Conservation (phyloP, 2,888 invertebrate species). For the Physocephala rufipes region DNA sequence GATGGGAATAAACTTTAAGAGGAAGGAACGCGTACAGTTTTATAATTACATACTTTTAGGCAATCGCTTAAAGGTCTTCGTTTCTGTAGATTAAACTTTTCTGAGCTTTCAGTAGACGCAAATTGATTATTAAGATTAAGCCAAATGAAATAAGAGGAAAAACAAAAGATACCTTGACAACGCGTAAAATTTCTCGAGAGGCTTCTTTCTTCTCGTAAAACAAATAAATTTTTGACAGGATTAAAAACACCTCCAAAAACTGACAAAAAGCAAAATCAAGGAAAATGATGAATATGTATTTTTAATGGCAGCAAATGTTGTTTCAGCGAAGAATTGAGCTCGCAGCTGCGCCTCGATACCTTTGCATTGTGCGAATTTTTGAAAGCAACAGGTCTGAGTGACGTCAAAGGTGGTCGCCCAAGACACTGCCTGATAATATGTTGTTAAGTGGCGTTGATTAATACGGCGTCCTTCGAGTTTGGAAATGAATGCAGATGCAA, state of each 20-base stretch:
- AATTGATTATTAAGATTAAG: no score
- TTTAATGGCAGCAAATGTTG: neutral
- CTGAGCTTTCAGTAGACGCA: no score
- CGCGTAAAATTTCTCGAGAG: no score
- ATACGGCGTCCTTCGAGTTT: neutral
- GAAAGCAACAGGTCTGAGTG: conserved; percentile 1
- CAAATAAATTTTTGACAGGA: neutral
- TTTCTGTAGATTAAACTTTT: no score
- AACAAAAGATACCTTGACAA: no score
- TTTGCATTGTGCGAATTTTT: neutral
- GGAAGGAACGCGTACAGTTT: no score
- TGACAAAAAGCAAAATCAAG: conserved; percentile 12
- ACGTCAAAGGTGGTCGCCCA: conserved; percentile 18
- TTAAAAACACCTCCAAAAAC: neutral
- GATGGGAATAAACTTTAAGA: no score
- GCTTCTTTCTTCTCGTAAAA: no score
- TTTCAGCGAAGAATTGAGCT: conserved; percentile 9
- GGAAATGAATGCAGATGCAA: conserved; percentile 27
- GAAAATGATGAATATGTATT: conserved; percentile 12
- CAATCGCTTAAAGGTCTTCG: no score
- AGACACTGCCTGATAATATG: conserved; percentile 17
- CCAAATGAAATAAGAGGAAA: no score
- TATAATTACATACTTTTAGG: no score
- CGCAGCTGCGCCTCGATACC: conserved; percentile 30
- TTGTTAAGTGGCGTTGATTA: conserved; percentile 20